Conservation (phyloP, 2,888 invertebrate genomes). For the Alsophila aescularia region DNA sequence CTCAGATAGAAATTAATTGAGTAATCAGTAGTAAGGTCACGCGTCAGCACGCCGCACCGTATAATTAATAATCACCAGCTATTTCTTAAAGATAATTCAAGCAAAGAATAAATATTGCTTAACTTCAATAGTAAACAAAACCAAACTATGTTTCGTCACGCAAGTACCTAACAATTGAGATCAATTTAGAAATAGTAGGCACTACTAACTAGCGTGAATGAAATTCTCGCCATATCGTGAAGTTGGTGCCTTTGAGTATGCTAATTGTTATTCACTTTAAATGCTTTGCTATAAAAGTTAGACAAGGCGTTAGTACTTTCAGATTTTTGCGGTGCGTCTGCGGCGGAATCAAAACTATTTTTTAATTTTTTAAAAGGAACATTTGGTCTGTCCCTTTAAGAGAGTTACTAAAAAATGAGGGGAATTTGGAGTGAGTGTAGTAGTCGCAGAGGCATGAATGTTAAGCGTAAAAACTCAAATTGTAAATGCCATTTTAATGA, state of each 20-base stretch:
- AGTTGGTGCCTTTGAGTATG: not conserved
- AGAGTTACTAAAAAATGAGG: no score
- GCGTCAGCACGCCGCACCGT: conserved; percentile 22
- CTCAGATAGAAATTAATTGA: conserved; percentile 52
- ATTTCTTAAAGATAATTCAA: conserved; percentile 10
- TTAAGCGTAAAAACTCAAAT: no score
- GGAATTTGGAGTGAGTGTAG: no score
- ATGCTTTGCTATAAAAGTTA: not conserved
- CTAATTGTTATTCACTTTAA: not conserved
- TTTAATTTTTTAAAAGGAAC: no score
- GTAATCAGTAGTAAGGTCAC: conserved; percentile 50
- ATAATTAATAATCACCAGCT: not conserved
- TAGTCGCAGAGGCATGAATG: no score
- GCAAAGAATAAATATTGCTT: not conserved
- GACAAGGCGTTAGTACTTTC: not conserved
- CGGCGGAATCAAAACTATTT: no score
- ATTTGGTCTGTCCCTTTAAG: no score
- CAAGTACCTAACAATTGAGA: not conserved
- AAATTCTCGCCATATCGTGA: not conserved
- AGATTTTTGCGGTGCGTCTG: no score
- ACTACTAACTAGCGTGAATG: not conserved
- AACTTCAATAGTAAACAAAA: not conserved
- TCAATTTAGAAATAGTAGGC: no score
- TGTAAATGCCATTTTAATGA: no score
- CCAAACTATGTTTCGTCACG: not conserved